Evolutionary conservation across 1,140 invertebrate species (phyloP), one percentile per base, ranked within the genome.

Genomic region (Drosophila nikananu): DNA sequence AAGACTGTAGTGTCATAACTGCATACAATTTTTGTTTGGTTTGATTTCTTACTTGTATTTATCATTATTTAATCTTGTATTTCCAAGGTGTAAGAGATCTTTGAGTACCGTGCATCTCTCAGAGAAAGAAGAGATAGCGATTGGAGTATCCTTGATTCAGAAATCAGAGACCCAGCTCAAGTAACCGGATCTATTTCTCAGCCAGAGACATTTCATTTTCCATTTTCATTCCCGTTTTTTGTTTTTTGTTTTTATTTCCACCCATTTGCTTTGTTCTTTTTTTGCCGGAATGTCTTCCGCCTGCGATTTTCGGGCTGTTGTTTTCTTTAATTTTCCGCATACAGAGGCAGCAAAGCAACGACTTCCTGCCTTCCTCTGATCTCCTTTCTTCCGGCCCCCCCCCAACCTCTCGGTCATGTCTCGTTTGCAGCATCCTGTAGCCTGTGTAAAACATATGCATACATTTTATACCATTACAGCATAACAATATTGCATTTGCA

Each of bases 401-500:
- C 27, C 9, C n/a, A n/a, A n/a, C n/a, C n/a, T 25, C 30, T 37
- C n/a, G 70, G 67, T 60, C 55, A 58, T 58, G 66, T 60, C 70
- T 72, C 67, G 70, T 73, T 44, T 37, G 42, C 49, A 65, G 48
- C 39, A 41, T 70, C 59, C 44, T 72, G 75, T 77, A 73, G 83
- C 48, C 81, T 66, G 74, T 89, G 78, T 81, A 61, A 84, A 77
- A 83, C 81, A 84, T 84, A 84, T 89, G 86, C 84, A 89, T 81
- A 84, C 66, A 84, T 90, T 89, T 73, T 84, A 84, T 90, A 70
- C 81, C 86, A 76, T 81, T 81, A 81, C 71, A 74, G 60, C 78
- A 81, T 84, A 81, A 90, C 86, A 79, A 81, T 84, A 89, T 90
- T 89, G 75, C 81, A 89, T 89, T 89, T 84, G 84, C 77, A 72